Evolutionary conservation across 2,888 invertebrate species (phyloP).

Genomic region (Bursaphelenchus okinawaensis): DNA sequence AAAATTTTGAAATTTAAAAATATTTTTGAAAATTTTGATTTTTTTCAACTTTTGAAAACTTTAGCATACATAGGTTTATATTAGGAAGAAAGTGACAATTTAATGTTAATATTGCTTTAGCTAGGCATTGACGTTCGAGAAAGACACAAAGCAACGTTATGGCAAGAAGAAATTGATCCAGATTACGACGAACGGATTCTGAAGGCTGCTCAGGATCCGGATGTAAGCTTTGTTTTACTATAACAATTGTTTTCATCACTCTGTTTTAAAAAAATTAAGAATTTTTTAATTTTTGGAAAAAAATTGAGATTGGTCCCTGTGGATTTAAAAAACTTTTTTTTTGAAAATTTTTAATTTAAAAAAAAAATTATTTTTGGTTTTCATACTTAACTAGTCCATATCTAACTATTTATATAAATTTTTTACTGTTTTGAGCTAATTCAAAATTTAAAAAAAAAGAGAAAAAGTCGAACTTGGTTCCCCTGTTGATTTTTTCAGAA

Average conservation of each 20-base stretch:
- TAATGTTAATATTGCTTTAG: constrained; percentile 4
- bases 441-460: no score
- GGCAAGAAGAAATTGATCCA: constrained; percentile 44
- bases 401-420: no score
- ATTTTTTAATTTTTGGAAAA: constrained; percentile 7
- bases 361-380: no score
- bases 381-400: no score
- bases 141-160: constrained; percentile 35
- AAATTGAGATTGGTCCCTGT: constrained; percentile 7
- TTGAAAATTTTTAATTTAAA: no score
- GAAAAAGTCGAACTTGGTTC: no score
- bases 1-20: no score
- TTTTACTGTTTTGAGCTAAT: no score
- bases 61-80: no score
- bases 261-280: background rate
- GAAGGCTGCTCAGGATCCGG: constrained; percentile 26
- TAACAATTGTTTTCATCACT: background rate
- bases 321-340: no score
- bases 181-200: constrained; percentile 40
- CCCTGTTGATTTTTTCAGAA: no score
- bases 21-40: background rate
- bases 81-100: no score
- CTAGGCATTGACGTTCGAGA: constrained; percentile 33
- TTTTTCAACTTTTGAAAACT: background rate
- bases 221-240: constrained; percentile 15